These are phyloP conservation scores for Plectrocnemia conspersa DNA, from an alignment of 1,140 invertebrate genomes.

Conservation along the genomic window DNA sequence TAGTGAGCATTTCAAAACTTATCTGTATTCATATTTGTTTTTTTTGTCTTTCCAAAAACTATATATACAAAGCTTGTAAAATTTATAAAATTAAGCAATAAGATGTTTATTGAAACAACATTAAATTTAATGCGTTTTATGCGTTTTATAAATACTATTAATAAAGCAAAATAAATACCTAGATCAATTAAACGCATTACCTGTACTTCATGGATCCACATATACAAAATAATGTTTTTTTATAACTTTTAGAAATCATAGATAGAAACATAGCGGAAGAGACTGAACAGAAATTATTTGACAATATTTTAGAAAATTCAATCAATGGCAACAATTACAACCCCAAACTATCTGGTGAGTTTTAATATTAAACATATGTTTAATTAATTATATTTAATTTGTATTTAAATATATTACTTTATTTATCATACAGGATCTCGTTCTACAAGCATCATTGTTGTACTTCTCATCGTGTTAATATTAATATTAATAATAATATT, in stretches of 20 bases:
- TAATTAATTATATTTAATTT: constrained; percentile 2
- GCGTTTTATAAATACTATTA: too few relatives aligned
- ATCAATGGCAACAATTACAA: too few relatives aligned
- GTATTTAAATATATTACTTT: constrained; percentile 4
- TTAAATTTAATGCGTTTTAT: too few relatives aligned
- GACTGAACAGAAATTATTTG: constrained; percentile 26
- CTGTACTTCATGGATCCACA: too few relatives aligned
- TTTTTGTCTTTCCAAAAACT: too few relatives aligned
- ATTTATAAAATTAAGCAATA: too few relatives aligned
- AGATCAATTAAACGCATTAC: too few relatives aligned
- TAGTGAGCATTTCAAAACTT: not conserved
- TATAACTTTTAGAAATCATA: constrained; percentile 27
- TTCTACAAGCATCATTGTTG: constrained; percentile 68
- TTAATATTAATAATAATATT: constrained; percentile 62
- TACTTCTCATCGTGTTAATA: constrained; percentile 63
- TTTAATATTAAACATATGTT: constrained; percentile 2
- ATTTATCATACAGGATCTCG: constrained; percentile 51
- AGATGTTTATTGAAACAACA: too few relatives aligned
- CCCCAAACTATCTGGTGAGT: not conserved
- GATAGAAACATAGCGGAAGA: constrained; percentile 23
- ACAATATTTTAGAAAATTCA: constrained; percentile 26
- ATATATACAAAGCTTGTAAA: too few relatives aligned
- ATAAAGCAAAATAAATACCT: too few relatives aligned
- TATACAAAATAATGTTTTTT: too few relatives aligned
- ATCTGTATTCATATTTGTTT: too few relatives aligned